Conservation (phyloP, 2,888 invertebrate genomes). For the Seira ritae region DNA sequence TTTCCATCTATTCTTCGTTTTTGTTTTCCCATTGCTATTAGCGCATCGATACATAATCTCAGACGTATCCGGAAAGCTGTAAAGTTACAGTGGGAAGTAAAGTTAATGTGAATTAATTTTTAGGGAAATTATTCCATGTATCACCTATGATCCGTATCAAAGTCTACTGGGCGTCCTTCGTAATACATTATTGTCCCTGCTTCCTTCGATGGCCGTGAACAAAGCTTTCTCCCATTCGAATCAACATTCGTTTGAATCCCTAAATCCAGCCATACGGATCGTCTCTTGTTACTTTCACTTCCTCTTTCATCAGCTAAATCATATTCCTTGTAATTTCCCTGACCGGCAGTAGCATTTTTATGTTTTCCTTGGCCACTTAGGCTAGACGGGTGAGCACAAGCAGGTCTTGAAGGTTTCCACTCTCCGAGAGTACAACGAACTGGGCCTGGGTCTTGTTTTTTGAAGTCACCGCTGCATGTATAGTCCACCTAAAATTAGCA, state of each 20-base stretch:
- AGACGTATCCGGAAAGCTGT: conserved; percentile 85
- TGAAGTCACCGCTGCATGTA: conserved; percentile 68
- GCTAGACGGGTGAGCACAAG: conserved; percentile 77
- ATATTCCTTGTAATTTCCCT: conserved; percentile 15
- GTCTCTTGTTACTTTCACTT: conserved; percentile 38
- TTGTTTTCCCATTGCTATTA: conserved; percentile 57
- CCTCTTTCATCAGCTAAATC: conserved; percentile 37
- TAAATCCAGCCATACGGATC: conserved; percentile 48
- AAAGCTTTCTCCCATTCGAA: conserved; percentile 75
- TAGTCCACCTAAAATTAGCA: conserved; percentile 68
- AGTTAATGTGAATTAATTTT: no score
- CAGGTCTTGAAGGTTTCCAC: conserved; percentile 87
- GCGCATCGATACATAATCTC: conserved; percentile 88
- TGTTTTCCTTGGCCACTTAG: conserved; percentile 36
- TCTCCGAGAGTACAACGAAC: conserved; percentile 83
- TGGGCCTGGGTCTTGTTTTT: conserved; percentile 67
- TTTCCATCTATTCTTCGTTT: conserved; percentile 84
- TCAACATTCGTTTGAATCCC: conserved; percentile 39
- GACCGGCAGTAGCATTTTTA: neutral
- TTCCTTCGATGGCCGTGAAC: conserved; percentile 84
- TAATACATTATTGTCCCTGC: conserved; percentile 85
- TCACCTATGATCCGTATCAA: conserved; percentile 79
- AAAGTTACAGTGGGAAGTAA: conserved; percentile 23
- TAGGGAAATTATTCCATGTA: neutral
- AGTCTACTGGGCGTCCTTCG: conserved; percentile 82